Base-by-base conservation (phyloP, 2,113 vertebrate genomes). In the Centropus bengalensis region DNA sequence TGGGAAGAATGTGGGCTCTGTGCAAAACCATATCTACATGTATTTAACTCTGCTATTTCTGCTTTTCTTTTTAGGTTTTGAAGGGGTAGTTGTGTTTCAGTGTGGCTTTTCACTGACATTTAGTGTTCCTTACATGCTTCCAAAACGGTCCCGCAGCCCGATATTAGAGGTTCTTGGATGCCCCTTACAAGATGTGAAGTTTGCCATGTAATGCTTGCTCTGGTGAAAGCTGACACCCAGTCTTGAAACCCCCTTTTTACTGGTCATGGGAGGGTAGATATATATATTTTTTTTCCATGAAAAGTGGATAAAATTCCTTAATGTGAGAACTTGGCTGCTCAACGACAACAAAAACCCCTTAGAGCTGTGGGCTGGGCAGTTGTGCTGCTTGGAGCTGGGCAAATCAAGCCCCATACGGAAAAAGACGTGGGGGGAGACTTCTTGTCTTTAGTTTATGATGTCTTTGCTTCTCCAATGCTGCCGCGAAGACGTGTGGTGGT, bases 21-120 rank as follows among this genome's bases (percentile, higher is more conserved):
- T 81, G 64, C 11, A 59, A 78, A 73, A 62, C 69, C 59, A 12
- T 19, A 11, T 24, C 28, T 14, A 4, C 24, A 22, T 45, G 22
- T 21, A 8, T 91, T 66, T 58, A 63, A 82, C 80, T 91, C 71
- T 66, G 40, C 27, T 42, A 55, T 64, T 92, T 79, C 76, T 89
- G 33, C 47, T 84, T 59, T 82, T 18, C 27, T 89, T 79, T 70
- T 44, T 28, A 12, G 62, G 54, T 59, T 91, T 78, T 56, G 6
- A 52, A 52, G 44, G 71, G 26, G 32, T 80, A 45, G 64, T 83
- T 83, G 22, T 13, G 32, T 92, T 89, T 74, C 86, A 33, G 0
- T 68, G 84, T 81, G 94, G 82, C 80, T 96, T 94, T 92, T 59
- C 59, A 26, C 54, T 70, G 45, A 49, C 82, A 76, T 79, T 69